Evolutionary conservation across 2,797 vertebrate genomes (phyloP), one percentile per base, ranked within the genome.

Genomic region (Cheirogaleus major): DNA sequence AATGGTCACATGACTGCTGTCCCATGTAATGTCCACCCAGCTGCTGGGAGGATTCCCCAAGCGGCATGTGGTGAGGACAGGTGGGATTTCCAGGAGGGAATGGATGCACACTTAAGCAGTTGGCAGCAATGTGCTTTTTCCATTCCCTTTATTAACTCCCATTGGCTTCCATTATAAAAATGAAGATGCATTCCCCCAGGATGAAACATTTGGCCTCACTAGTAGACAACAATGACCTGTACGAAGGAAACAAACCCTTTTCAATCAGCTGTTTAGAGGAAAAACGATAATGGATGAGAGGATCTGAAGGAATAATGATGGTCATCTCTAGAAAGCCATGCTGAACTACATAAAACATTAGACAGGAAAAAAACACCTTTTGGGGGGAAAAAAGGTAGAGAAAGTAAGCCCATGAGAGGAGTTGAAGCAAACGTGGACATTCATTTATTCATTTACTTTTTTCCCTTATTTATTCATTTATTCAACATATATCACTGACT

Each of bases 141-240:
- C 97, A 97, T 97, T 96, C 95, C 43, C 87, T 96, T 97, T 97
- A 97, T 98, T 97, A 97, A 94, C 96, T 96, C 86, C 95, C 80
- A 89, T 38, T 93, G 96, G 81, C 96, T 97, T 97, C 93, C 95
- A 97, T 96, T 97, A 97, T 85, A 97, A 92, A 98, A 91, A 97
- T 97, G 96, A 97, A 96, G 93, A 94, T 94, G 72, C 84, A 92
- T 88, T 78, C 95, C 93, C 96, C 38, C 0, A 61, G 86, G 96
- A 94, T 63, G n/a, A 96, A 96, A 93, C 95, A 95, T 93, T 97
- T 97, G 94, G 93, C 96, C 93, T 93, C 61, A 14, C 93, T 35
- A 82, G 59, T 35, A 95, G 91, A 96, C 89, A 97, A 91, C 95
- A 94, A 81, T 94, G 94, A 95, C 95, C 95, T 48, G 45, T 32